Percentiles rank a stretch among this genome's conserved stretches.
Evolutionary conservation across 30 jellyfish, hydroid and myxozoan species (phyloP).

Genomic region (Hydractinia echinata): DNA sequence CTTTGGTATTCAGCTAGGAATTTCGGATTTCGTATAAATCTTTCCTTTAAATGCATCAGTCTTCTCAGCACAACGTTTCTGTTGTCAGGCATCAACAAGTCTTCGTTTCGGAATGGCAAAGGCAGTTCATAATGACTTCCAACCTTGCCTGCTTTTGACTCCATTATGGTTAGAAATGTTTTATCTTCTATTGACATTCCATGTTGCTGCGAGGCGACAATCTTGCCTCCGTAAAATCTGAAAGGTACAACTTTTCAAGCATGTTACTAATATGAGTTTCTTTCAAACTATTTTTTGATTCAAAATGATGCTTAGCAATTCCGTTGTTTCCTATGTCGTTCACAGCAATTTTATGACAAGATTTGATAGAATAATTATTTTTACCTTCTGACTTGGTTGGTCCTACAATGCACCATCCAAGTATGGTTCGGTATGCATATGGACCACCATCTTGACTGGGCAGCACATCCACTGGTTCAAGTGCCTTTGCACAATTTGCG

Average conservation of each 20-base stretch:
- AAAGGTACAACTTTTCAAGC: conserved; percentile 5
- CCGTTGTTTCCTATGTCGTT: conserved; percentile 6
- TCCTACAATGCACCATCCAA: background rate
- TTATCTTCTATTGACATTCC: conserved; percentile 8
- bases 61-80: background rate
- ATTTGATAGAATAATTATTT: background rate
- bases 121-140: no score
- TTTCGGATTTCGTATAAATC: background rate
- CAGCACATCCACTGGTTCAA: background rate
- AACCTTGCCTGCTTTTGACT: background rate
- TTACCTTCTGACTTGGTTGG: background rate
- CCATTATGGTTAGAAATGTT: background rate
- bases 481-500: conserved; percentile 18
- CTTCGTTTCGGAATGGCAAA: background rate
- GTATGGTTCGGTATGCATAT: background rate
- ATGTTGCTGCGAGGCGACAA: background rate
- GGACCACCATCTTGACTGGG: background rate
- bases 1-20: background rate
- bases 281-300: background rate
- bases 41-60: background rate
- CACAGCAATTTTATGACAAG: conserved; percentile 21
- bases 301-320: conserved; percentile 5
- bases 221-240: background rate
- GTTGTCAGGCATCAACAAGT: background rate
- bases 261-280: background rate